These are phyloP conservation scores for Heliangelus exortis DNA, from an alignment of 2,797 vertebrate species.

Conservation along the genomic window DNA sequence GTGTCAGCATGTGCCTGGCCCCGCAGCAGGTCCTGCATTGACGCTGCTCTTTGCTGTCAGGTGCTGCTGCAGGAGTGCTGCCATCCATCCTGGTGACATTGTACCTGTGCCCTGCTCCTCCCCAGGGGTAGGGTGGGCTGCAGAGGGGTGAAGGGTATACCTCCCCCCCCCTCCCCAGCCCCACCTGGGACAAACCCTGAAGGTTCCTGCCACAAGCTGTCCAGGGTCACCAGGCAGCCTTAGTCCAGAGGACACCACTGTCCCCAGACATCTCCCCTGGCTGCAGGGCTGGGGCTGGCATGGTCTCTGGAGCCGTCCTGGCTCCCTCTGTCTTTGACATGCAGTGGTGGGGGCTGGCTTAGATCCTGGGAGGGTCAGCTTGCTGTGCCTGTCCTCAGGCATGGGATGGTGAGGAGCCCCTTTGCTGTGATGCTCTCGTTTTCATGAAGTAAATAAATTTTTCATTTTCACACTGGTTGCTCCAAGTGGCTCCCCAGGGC, in stretches of 20 bases:
- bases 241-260: too few species aligned
- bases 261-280: fast-evolving
- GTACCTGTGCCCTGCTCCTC: not conserved
- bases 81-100: not conserved
- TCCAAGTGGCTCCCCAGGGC: not conserved
- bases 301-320: too few species aligned
- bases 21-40: not conserved
- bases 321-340: fast-evolving
- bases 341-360: not conserved
- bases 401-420: not conserved
- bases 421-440: not conserved
- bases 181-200: not conserved
- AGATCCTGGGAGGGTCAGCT: not conserved
- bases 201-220: not conserved
- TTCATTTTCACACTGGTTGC: not conserved
- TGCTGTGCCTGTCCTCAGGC: not conserved
- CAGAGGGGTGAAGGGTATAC: not conserved
- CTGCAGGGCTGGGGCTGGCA: not conserved
- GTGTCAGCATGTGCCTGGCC: fast-evolving
- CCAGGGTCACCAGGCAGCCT: not conserved
- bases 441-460: slow-evolving; percentile 17
- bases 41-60: not conserved
- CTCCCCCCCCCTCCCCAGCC: too few species aligned
- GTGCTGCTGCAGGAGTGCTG: not conserved
- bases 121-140: not conserved